phyloP scores from a whole-genome alignment of 2,797 vertebrate species.

The Eulemur mongoz region DNA sequence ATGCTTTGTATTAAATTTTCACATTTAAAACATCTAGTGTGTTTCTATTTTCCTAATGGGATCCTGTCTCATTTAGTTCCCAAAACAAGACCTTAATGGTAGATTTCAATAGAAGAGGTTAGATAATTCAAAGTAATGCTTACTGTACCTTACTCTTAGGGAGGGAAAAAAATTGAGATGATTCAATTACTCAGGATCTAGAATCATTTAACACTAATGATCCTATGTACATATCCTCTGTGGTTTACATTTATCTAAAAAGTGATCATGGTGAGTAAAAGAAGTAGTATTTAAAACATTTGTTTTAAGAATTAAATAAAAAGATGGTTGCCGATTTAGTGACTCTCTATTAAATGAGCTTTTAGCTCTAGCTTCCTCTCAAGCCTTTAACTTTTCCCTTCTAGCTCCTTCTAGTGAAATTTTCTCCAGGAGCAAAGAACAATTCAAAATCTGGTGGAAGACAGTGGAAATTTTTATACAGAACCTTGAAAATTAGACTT shows the following conservation, averaged over 20 bases:
- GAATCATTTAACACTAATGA: conserved; percentile 4
- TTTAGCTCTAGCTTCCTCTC: background rate
- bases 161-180: background rate
- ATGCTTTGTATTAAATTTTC: background rate
- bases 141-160: background rate
- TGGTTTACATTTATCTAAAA: background rate
- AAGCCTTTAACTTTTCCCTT: background rate
- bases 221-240: background rate
- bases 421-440: conserved; percentile 36
- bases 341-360: background rate
- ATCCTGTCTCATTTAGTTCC: background rate
- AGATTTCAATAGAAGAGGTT: background rate
- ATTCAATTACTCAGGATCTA: background rate
- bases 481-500: conserved; percentile 29
- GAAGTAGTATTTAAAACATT: background rate
- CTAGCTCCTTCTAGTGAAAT: background rate
- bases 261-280: background rate
- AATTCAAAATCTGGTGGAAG: background rate
- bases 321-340: background rate
- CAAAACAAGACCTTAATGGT: background rate
- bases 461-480: background rate
- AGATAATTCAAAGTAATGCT: background rate
- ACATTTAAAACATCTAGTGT: background rate
- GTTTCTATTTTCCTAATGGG: background rate
- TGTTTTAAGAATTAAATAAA: background rate